Conservation (phyloP, 2,888 invertebrate genomes). For the Tinea pellionella region DNA sequence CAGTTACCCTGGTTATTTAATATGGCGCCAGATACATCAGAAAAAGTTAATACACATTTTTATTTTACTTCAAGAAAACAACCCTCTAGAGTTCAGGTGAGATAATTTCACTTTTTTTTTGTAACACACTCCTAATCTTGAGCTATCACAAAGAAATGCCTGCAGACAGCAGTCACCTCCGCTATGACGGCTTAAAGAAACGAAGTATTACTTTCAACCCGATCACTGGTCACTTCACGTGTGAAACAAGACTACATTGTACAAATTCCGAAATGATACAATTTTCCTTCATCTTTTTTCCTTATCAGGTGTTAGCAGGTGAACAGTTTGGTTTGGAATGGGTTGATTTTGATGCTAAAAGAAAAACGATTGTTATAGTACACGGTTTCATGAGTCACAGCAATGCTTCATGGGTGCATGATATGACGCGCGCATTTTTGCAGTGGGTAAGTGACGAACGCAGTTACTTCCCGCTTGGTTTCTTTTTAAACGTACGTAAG, state of each 20-base stretch:
- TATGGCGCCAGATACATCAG: conserved; percentile 45
- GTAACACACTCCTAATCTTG: no score
- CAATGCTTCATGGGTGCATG: conserved; percentile 67
- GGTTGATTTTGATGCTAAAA: conserved; percentile 64
- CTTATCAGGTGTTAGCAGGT: conserved; percentile 41
- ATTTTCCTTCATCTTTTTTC: not conserved
- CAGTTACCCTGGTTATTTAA: conserved; percentile 51
- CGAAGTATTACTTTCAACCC: no score
- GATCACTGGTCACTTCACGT: no score
- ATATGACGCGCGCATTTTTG: conserved; percentile 69
- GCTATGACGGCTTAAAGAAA: no score
- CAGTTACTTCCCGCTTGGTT: not conserved
- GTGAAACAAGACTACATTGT: no score
- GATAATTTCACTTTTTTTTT: not conserved
- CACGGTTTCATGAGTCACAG: conserved; percentile 74
- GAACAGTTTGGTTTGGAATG: conserved; percentile 67
- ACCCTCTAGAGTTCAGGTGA: conserved; percentile 49
- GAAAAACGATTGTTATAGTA: conserved; percentile 69
- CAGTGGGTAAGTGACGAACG: conserved; percentile 49
- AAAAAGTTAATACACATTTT: conserved; percentile 58
- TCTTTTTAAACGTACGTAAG: not conserved
- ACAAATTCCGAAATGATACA: not conserved
- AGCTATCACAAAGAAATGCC: no score
- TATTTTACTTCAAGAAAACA: conserved; percentile 53
- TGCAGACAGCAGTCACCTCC: no score